Conservation (phyloP, 2,113 vertebrate species). For the Porphyrio hochstetteri region DNA sequence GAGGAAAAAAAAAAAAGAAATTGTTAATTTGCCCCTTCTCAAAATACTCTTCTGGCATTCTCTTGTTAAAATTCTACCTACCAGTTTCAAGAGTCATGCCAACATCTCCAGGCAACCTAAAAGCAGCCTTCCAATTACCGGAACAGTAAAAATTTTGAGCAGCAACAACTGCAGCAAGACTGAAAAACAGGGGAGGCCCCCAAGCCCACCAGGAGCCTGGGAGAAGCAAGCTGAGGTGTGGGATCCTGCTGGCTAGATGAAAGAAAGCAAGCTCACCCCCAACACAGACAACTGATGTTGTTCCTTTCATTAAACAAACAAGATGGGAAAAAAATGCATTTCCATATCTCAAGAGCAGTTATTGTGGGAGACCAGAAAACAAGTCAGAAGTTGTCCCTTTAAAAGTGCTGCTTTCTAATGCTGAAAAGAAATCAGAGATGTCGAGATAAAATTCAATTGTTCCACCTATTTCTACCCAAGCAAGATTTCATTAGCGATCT, state of each 20-base stretch:
- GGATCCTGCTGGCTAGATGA: not conserved
- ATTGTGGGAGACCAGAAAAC: not conserved
- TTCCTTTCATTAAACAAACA: not conserved
- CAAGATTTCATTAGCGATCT: not conserved
- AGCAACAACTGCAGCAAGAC: not conserved
- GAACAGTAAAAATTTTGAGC: not conserved
- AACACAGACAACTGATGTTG: not conserved
- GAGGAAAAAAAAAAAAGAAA: not conserved
- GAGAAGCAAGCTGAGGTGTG: not conserved
- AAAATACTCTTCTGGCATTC: not conserved
- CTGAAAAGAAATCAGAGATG: not conserved
- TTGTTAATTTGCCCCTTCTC: not conserved
- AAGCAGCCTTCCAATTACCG: not conserved
- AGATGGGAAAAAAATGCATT: not conserved
- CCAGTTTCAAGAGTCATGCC: not conserved
- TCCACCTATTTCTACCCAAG: not conserved
- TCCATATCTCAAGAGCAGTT: not conserved
- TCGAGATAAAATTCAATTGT: not conserved
- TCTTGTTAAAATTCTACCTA: not conserved
- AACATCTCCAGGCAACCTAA: not conserved
- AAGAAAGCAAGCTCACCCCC: not conserved
- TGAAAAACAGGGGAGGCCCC: fast-evolving
- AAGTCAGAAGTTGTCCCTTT: not conserved
- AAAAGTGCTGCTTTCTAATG: not conserved
- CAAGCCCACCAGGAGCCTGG: not conserved